Evolutionary conservation across 2,113 vertebrate species (phyloP).

Genomic region (Calypte anna): DNA sequence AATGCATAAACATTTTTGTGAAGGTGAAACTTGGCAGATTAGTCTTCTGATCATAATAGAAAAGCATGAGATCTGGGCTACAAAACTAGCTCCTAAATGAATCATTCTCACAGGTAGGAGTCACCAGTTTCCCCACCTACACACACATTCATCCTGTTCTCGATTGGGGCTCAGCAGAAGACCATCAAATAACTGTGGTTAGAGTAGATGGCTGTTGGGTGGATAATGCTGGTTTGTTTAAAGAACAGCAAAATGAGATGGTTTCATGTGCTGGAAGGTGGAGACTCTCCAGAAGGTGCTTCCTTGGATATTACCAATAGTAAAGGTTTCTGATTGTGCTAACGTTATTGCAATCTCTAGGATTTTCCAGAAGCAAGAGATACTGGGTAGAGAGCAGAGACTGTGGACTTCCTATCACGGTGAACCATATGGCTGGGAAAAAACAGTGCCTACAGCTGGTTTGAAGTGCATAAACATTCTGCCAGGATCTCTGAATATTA

Average conservation of each 20-base stretch:
- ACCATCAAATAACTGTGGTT: neutral
- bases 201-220: neutral
- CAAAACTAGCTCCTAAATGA: slow-evolving; percentile 6
- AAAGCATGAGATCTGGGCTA: neutral
- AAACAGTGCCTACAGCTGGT: neutral
- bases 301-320: neutral
- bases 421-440: neutral
- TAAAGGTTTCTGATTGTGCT: neutral
- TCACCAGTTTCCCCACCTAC: neutral
- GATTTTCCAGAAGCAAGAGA: neutral
- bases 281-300: neutral
- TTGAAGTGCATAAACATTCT: neutral
- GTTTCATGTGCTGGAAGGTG: neutral
- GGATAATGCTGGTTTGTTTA: neutral
- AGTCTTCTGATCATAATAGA: slow-evolving; percentile 21
- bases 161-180: neutral
- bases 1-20: slow-evolving; percentile 52
- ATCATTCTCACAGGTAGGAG: slow-evolving; percentile 14
- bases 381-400: neutral
- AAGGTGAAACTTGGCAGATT: slow-evolving; percentile 57
- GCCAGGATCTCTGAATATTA: neutral
- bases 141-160: neutral
- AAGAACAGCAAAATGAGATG: neutral
- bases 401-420: neutral
- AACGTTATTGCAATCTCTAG: neutral